Evolutionary conservation across 2,113 vertebrate genomes (phyloP), one percentile per base, ranked within the genome.

Genomic region (Silurus glanis): DNA sequence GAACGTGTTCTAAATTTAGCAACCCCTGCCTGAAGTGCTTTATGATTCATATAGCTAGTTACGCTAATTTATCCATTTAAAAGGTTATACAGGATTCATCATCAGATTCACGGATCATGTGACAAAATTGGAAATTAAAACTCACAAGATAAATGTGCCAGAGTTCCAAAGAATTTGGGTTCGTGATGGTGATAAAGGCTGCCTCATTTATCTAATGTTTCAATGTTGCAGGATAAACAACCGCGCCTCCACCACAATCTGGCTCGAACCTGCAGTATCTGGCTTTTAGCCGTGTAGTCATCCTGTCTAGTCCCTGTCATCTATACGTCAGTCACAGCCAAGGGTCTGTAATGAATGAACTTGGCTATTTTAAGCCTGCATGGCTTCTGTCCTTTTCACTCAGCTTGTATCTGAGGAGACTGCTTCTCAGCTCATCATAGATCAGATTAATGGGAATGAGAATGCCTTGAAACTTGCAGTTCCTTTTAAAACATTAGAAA

Each of bases 291-390:
- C 61, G 51, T 17, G 55, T 84, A 82, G 69, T 61, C 59, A 67
- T 71, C 13, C 55, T 69, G 51, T 75, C 28, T 82, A 21, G 56
- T 51, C 87, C 51, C 17, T 67, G 83, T 78, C 83, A 51, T 59
- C 49, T 75, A 37, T 19, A 79, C 28, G 16, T 76, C 80, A 85
- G 62, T 59, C 87, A 76, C 80, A 64, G 55, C 0, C 6, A 82
- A 85, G 19, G 37, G 61, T 83, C 56, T 78, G 58, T 71, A 86
- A 86, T 86, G 84, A 72, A 25, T 86, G 80, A 56, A 23, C 75
- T 71, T 67, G 55, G 47, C 53, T 86, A 79, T 88, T 85, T 86
- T 88, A 83, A 88, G 84, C 84, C 49, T 10, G 59, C 21, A 53
- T 37, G 21, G 75, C 80, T 88, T 51, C 61, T 86, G 78, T 86